These are phyloP conservation scores for Rousettus leschenaultii DNA, from an alignment of 2,113 vertebrate species.

Conservation along the genomic window DNA sequence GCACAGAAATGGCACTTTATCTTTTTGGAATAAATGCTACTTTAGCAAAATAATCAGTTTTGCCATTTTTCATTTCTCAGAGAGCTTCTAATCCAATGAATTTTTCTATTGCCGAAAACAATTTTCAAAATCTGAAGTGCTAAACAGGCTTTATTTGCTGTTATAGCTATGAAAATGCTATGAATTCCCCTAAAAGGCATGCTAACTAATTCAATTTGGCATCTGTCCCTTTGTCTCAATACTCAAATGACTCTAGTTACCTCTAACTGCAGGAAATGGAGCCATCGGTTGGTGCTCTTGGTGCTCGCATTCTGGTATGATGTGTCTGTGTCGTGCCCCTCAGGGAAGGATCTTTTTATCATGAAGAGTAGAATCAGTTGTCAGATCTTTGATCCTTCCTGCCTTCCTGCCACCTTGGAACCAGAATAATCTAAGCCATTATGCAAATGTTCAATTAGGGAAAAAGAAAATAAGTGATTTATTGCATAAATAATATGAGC, in stretches of 20 bases:
- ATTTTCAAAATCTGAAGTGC: not conserved
- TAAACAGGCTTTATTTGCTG: slow-evolving; percentile 16
- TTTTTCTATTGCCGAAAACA: slow-evolving; percentile 46
- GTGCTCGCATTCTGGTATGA: not conserved
- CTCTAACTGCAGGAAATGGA: not conserved
- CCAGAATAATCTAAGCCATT: slow-evolving; percentile 32
- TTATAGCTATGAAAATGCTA: slow-evolving; percentile 23
- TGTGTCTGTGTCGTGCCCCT: not conserved
- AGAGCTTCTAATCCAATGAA: not conserved
- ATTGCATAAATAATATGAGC: not conserved
- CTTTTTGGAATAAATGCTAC: slow-evolving; percentile 35
- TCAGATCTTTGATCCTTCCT: slow-evolving; percentile 21
- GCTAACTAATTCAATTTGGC: not conserved
- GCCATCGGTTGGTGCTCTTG: not conserved
- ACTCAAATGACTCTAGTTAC: not conserved
- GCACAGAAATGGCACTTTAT: not conserved
- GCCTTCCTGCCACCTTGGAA: not conserved
- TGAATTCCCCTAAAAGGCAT: slow-evolving; percentile 11
- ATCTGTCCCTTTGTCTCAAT: not conserved
- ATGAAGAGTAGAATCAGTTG: not conserved
- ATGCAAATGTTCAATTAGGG: not conserved
- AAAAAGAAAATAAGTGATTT: slow-evolving; percentile 10
- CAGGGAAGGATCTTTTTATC: not conserved
- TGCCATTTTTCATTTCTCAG: not conserved
- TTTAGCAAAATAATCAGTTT: slow-evolving; percentile 38